phyloP scores from a whole-genome alignment of 2,888 invertebrate species.

The Graphium colonna region DNA sequence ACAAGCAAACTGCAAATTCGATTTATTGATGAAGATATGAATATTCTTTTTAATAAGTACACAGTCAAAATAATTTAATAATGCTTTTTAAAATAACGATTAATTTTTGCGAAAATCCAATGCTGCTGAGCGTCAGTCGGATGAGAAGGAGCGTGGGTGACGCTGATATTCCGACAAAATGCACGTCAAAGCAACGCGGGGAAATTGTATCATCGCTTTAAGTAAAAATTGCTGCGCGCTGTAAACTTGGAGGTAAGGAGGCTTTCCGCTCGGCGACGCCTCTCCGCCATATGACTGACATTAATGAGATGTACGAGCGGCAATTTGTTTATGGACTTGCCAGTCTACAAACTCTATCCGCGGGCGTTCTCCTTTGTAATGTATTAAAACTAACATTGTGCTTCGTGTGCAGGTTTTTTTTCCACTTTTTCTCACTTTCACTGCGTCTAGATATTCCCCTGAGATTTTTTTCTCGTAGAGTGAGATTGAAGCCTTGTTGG shows the following conservation, averaged over 20 bases:
- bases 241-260: conserved; percentile 30
- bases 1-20: no score
- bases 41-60: no score
- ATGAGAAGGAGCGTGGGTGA: no score
- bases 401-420: neutral
- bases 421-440: neutral
- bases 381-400: conserved; percentile 4
- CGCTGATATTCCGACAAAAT: neutral
- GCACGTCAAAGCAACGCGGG: neutral
- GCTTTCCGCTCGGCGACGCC: conserved; percentile 25
- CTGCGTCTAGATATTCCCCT: no score
- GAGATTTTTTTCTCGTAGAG: no score
- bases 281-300: conserved; percentile 35
- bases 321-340: conserved; percentile 53
- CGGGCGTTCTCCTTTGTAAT: conserved; percentile 4
- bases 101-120: no score
- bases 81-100: no score
- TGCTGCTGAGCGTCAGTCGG: no score
- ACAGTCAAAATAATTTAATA: no score
- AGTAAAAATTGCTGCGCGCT: conserved; percentile 24
- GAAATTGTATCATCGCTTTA: conserved; percentile 17
- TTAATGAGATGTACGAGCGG: conserved; percentile 51
- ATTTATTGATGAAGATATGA: no score
- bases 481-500: no score
- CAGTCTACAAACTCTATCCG: conserved; percentile 24